Evolutionary conservation across 2,888 invertebrate species (phyloP).

Genomic region (Pristionchus japonicus): DNA sequence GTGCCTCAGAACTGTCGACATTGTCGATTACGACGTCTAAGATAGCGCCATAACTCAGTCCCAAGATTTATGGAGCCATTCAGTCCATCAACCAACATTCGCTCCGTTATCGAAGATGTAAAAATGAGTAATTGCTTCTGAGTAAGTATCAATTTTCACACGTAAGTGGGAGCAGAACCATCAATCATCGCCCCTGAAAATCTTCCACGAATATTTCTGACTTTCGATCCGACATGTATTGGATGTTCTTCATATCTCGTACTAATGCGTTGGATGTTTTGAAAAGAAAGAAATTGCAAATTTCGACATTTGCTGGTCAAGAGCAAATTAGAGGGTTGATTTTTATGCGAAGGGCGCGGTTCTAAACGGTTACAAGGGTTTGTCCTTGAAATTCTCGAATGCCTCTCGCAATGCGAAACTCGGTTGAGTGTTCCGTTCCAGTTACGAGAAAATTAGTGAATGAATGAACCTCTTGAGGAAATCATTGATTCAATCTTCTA

Average conservation of each 20-base stretch:
- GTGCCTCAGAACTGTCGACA: not conserved
- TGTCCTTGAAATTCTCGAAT: not conserved
- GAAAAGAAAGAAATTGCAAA: not conserved
- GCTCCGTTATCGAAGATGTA: not conserved
- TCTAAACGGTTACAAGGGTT: not conserved
- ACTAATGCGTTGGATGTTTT: no score
- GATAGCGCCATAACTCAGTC: not conserved
- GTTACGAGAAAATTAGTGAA: not conserved
- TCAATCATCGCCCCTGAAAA: not conserved
- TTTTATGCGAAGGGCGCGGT: not conserved
- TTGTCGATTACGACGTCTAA: not conserved
- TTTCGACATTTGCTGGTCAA: not conserved
- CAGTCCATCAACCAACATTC: not conserved
- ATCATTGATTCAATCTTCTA: not conserved
- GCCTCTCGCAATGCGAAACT: not conserved
- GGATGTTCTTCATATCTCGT: no score
- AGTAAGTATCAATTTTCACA: not conserved
- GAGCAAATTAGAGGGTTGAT: not conserved
- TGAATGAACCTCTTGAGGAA: not conserved
- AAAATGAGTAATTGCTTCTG: not conserved
- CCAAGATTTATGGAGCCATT: not conserved
- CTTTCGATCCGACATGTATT: no score
- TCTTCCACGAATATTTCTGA: not conserved
- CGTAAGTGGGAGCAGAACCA: not conserved
- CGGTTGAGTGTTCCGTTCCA: slow-evolving; percentile 11